These are phyloP conservation scores for Fratercula arctica DNA, from an alignment of 2,797 vertebrate species.

Conservation along the genomic window DNA sequence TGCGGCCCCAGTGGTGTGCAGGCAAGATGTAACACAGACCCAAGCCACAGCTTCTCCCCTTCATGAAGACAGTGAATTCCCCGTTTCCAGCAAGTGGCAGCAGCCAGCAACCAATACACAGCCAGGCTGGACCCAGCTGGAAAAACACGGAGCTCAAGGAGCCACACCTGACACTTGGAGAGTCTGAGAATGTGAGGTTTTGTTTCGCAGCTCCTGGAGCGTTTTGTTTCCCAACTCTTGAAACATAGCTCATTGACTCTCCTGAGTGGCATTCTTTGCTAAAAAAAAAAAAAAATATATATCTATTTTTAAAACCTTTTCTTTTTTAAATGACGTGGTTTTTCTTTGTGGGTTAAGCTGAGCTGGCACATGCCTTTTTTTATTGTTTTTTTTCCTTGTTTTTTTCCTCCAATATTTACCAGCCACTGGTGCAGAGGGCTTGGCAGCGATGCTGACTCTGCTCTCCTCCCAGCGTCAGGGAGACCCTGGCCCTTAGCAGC, in stretches of 20 bases:
- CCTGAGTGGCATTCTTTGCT: not conserved
- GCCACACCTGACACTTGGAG: not conserved
- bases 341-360: constrained; percentile 34
- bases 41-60: not conserved
- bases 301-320: constrained; percentile 41
- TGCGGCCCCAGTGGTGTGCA: accelerated
- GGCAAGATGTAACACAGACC: not conserved
- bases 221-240: not conserved
- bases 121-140: not conserved
- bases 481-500: not conserved
- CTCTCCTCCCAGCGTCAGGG: accelerated
- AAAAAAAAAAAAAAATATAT: not conserved
- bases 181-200: not conserved
- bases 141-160: not conserved
- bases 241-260: constrained; percentile 32
- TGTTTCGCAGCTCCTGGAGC: not conserved
- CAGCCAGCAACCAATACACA: not conserved
- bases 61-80: not conserved
- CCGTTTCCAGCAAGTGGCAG: not conserved
- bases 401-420: not conserved
- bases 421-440: not conserved
- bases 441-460: accelerated
- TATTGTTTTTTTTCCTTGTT: not conserved
- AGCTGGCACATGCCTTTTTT: not conserved
- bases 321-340: constrained; percentile 1